phyloP scores from a whole-genome alignment of 2,888 invertebrate species.

The Pollenia angustigena region DNA sequence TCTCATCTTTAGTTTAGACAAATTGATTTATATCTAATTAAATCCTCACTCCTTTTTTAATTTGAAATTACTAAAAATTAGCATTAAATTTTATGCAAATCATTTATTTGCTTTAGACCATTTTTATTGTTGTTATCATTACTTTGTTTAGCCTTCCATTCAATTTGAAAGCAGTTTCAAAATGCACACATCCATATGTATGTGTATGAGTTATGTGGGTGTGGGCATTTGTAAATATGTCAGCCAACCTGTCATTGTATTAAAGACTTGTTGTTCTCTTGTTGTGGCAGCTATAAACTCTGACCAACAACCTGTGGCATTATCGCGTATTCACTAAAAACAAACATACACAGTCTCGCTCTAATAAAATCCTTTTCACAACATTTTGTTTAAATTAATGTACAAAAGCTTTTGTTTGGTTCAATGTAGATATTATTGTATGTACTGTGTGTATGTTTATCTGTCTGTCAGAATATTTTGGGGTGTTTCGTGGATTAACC shows the following conservation, averaged over 20 bases:
- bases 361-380: slow-evolving; percentile 4
- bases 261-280: slow-evolving; percentile 51
- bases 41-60: background rate
- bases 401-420: slow-evolving; percentile 63
- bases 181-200: background rate
- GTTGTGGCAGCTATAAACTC: slow-evolving; percentile 50
- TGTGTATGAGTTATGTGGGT: background rate
- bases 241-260: slow-evolving; percentile 45
- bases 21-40: background rate
- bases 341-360: background rate
- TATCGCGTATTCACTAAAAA: slow-evolving; percentile 36
- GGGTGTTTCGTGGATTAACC: slow-evolving; percentile 23
- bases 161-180: background rate
- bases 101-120: slow-evolving; percentile 16
- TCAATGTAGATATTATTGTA: slow-evolving; percentile 7
- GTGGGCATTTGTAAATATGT: slow-evolving; percentile 25
- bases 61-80: background rate
- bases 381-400: slow-evolving; percentile 49
- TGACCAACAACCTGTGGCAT: slow-evolving; percentile 71
- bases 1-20: too few species aligned
- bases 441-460: background rate
- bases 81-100: slow-evolving; percentile 36
- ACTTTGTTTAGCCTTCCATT: background rate
- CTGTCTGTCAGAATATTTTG: slow-evolving; percentile 7
- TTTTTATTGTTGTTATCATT: slow-evolving; percentile 30